Percentiles rank a stretch among this genome's conserved stretches.
These are phyloP conservation scores for Cheilinus undulatus DNA, from an alignment of 2,113 vertebrate genomes.

Conservation along the genomic window DNA sequence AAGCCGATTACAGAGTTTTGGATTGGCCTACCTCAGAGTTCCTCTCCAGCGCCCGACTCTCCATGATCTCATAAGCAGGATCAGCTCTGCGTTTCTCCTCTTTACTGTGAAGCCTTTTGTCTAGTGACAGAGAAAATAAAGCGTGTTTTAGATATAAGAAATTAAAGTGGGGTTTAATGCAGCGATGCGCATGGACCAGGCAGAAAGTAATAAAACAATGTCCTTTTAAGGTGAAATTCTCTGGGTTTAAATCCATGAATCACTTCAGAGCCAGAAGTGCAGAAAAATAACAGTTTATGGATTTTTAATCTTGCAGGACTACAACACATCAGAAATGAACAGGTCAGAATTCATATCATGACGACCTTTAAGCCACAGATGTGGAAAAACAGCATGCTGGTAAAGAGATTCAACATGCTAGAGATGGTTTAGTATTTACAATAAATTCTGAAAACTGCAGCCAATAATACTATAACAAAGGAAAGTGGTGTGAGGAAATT, in stretches of 20 bases:
- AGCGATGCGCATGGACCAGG: no score
- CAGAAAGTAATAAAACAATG: no score
- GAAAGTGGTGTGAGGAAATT: no score
- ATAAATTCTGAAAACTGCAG: background rate
- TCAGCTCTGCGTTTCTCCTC: conserved; percentile 72
- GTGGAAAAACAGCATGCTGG: conserved; percentile 11
- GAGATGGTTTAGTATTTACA: background rate
- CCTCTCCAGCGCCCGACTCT: conserved; percentile 70
- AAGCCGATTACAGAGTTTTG: conserved; percentile 43
- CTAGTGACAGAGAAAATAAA: conserved; percentile 52
- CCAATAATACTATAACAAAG: no score
- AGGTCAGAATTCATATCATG: background rate
- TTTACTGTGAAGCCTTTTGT: conserved; percentile 71
- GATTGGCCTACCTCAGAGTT: conserved; percentile 76
- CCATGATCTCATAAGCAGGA: conserved; percentile 81
- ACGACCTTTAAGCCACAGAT: background rate
- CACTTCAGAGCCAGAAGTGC: conserved; percentile 5
- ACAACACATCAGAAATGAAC: background rate
- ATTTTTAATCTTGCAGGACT: conserved; percentile 11
- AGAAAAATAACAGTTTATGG: background rate
- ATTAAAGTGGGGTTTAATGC: conserved; percentile 2
- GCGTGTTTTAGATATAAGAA: conserved; percentile 3
- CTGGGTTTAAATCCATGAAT: background rate
- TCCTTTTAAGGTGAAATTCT: no score
- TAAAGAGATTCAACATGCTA: conserved; percentile 7